Evolutionary conservation across 2,888 invertebrate species (phyloP), one percentile per base, ranked within the genome.

Genomic region (Clanis bilineata): DNA sequence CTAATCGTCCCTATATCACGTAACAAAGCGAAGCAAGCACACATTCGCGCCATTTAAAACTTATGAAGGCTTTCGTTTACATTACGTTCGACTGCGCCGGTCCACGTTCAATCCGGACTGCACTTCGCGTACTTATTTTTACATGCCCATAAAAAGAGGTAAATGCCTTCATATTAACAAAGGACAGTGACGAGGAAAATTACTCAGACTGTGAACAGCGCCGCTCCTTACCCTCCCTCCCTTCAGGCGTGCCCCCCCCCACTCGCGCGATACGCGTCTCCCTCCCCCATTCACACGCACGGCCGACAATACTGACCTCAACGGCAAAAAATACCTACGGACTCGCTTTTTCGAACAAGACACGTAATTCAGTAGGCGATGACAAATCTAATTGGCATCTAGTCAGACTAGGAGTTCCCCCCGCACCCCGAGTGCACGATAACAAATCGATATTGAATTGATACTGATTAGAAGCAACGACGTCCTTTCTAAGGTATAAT

Each of bases 101-200:
- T 18, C 39, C 21, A n/a, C n/a, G 45, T 58, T 58, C 25, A n/a
- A 47, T 3, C 25, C 28, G 47, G 39, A 58, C 39, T 47, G 47
- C 58, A 58, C 23, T 12, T 36, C 45, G 5, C 12, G 23, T 25
- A 36, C 23, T 38, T 58, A 56, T 59, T 59, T 56, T 56, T 56
- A 58, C 36, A 47, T 25, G 15, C 15, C 22, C 36, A 57, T 38
- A 60, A 60, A 60, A 45, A 44, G 38, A 45, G 38, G 38, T 60
- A 60, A 47, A 38, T 28, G 25, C 44, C 45, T 38, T 55, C 63
- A 63, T 68, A 63, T 63, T 63, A 67, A 67, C 65, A 66, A 70
- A 76, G 76, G 76, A 72, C 76, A 70, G 64, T 71, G 67, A 74
- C 67, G 69, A 79, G 80, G 76, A 79, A 79, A 78, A 79, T 68